Evolutionary conservation across 92 coral and sea anemone species (phyloP), one percentile per base, ranked within the genome.

Genomic region (Zoanthus sansibaricus): DNA sequence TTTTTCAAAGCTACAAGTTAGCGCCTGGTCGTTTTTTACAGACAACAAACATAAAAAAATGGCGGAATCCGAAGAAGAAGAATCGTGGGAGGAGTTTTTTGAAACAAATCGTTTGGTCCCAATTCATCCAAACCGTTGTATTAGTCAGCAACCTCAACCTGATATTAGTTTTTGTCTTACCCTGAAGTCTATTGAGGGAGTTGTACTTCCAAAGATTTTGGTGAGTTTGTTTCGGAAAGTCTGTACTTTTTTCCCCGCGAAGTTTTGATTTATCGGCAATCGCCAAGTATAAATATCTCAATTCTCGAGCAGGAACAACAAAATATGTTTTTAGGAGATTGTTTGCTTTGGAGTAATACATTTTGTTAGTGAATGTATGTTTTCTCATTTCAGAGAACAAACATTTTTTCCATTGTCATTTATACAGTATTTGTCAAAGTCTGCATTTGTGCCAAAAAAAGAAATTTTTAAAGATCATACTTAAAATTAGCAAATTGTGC

Each of bases 51-150:
- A 69, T 17, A 69, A 69, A 69, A 62, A 69, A 69, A 91, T 91
- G 94, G 94, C 94, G 86, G 98, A 69, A 30, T 30, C 74, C n/a
- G 74, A 94, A 30, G 98, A 95, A 69, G 99, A 96, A 21, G 99
- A 97, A 68, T 94, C 95, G 31, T 97, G 99, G 99, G 94, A 91
- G 17, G 96, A 92, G 84, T 97, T 97, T 89, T 97, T 91, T 77
- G 97, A 97, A 78, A 97, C 95, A 79, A 97, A 95, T 86, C 94
- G 98, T 30, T 92, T 92, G 68, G 89, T 93, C 46, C 99, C 96
- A 0, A 90, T 94, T 14, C 99, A 95, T 86, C 90, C 90, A 16
- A 95, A 82, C 59, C 87, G 98, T 48, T 87, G 96, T 72, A 84
- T 64, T 45, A 52, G 93, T 13, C 94, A 87, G 75, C 95, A 91